phyloP scores from a whole-genome alignment of 1,140 invertebrate genomes.

The Aporrectodea caliginosa region DNA sequence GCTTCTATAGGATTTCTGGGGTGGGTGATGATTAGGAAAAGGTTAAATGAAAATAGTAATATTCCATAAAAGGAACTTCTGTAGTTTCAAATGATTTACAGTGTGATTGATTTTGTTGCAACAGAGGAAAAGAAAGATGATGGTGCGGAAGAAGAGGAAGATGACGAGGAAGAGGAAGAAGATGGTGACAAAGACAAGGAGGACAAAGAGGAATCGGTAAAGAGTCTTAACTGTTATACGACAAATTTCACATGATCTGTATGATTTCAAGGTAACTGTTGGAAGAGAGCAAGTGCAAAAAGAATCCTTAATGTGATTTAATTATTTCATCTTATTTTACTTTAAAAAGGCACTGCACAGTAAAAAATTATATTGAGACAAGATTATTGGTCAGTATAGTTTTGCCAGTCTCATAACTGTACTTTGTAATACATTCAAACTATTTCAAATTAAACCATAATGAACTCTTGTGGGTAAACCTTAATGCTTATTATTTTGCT shows the following conservation, averaged over 20 bases:
- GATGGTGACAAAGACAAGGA: conserved; percentile 55
- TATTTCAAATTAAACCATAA: neutral
- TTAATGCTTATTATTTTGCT: neutral
- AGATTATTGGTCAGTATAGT: neutral
- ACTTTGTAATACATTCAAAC: neutral
- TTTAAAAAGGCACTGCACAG: too few species aligned
- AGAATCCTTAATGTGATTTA: neutral
- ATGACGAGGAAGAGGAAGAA: conserved; percentile 59
- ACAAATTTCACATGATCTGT: neutral
- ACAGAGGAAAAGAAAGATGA: conserved; percentile 56
- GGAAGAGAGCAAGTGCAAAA: neutral
- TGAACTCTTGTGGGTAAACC: neutral
- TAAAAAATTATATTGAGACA: neutral
- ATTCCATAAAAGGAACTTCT: too few species aligned
- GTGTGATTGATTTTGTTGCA: neutral
- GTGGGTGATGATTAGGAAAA: neutral
- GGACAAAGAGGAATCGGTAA: neutral
- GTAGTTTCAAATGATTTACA: neutral
- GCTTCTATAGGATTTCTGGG: neutral
- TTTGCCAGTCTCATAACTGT: neutral
- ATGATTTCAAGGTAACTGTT: neutral
- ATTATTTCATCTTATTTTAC: neutral
- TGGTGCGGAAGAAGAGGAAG: conserved; percentile 59
- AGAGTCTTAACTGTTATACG: neutral
- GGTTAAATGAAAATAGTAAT: too few species aligned